Evolutionary conservation across 2,113 vertebrate species (phyloP), one percentile per base, ranked within the genome.

Genomic region (Ptychochromis oligacanthus): DNA sequence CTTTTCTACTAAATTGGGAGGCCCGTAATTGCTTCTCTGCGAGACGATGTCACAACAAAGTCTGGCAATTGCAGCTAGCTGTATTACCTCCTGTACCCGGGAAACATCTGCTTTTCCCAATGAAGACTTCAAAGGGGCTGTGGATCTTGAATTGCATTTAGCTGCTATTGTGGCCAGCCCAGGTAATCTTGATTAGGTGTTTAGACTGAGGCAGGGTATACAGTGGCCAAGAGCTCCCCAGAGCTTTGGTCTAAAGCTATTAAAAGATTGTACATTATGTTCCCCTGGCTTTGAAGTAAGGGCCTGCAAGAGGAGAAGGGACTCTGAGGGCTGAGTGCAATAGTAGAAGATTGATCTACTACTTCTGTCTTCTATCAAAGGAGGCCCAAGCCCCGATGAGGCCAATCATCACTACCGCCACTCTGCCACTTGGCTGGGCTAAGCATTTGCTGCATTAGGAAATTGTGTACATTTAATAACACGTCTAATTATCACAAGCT

Each of bases 201-300:
- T 99, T 99, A 99, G 97, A 97, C 97, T 94, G 97, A 98, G 97
- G 95, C 94, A 97, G 97, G 97, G 96, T 96, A 93, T 96, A 95
- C 97, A 97, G 97, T 97, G 96, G 95, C 95, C 95, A 91, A 96
- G 95, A 97, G 96, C 95, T 93, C 89, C 97, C 96, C 95, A 96
- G 96, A 98, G 97, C 97, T 96, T 96, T 96, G 97, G 96, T 98
- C 98, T 97, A 97, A 97, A 97, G 97, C 98, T 98, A 99, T 99
- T 99, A 99, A 99, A 98, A 99, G 98, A 99, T 97, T 98, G 98
- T 98, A 98, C 98, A 99, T 99, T 99, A 98, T 99, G 97, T 98
- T 97, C 97, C 97, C 92, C 86, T 96, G 93, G 96, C 98, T 99
- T 99, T 99, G 98, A 99, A 99, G 98, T 99, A 95, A 98, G 96